phyloP scores from a whole-genome alignment of 2,797 vertebrate species.

The Megalops cyprinoides region DNA sequence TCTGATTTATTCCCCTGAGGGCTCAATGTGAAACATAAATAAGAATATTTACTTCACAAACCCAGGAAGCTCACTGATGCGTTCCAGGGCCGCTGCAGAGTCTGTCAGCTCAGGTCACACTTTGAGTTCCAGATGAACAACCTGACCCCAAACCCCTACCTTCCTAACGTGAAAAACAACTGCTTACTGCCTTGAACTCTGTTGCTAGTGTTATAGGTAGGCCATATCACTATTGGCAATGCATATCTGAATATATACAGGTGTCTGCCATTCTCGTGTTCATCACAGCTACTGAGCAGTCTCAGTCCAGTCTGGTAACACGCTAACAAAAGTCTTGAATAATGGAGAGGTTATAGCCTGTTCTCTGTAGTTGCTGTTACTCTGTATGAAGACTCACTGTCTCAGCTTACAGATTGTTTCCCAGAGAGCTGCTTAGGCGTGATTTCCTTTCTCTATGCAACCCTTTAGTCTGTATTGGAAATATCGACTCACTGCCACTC shows the following conservation, averaged over 20 bases:
- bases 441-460: too few species aligned
- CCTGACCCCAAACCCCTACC: not conserved
- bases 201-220: too few species aligned
- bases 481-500: not conserved
- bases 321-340: conserved; percentile 13
- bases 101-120: conserved; percentile 29
- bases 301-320: conserved; percentile 19
- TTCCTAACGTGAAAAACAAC: conserved; percentile 35
- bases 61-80: not conserved
- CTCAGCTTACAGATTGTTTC: conserved; percentile 13
- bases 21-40: conserved; percentile 23
- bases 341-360: conserved; percentile 1
- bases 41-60: conserved; percentile 44
- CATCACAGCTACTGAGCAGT: not conserved
- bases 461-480: not conserved
- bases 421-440: not conserved
- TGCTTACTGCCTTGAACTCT: conserved; percentile 16
- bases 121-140: conserved; percentile 7
- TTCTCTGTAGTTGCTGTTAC: too few species aligned
- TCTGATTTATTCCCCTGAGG: conserved; percentile 20
- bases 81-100: not conserved
- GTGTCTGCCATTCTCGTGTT: conserved; percentile 11
- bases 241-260: not conserved
- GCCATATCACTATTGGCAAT: too few species aligned
- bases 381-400: conserved; percentile 5